Evolutionary conservation across 2,888 invertebrate genomes (phyloP), one percentile per base, ranked within the genome.

Genomic region (Drosophila niveifrons): DNA sequence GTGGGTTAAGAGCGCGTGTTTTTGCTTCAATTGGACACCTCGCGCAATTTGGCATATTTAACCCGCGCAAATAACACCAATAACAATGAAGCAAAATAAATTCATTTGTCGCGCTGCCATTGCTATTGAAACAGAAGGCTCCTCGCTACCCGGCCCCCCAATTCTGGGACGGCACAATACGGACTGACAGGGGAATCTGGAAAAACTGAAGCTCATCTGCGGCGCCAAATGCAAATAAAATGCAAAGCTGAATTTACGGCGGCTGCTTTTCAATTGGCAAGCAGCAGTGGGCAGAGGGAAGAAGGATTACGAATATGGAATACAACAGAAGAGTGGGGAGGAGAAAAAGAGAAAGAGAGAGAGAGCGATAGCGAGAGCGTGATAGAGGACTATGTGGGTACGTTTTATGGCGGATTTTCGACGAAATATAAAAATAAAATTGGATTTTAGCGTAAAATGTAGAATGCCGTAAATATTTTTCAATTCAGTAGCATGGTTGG

Each of bases 391-490:
- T 57, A 46, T 48, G 62, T 55, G 66, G 53, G 64, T 55, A 55
- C 62, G 72, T 80, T 84, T 88, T 84, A 84, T 88, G 75, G 83
- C 82, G 77, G 72, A 85, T 85, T 85, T 80, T 82, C 77, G 67
- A 71, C 72, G 63, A 76, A 78, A 78, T 88, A 88, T 88, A 87
- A 85, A 85, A 85, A 88, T 88, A 80, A 85, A 88, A 85, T 85
- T 85, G 88, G 84, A 85, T 85, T 85, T 88, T 80, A 78, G 88
- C 88, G 78, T 74, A 75, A 80, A 85, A 82, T 80, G 78, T 80
- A 71, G 80, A 88, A 77, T 72, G 75, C 87, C 83, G 85, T 85
- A 85, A 85, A 85, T 85, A 85, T 85, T 86, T 88, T 88, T 88
- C 88, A 88, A 86, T 88, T 86, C 87, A 73, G 72, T 82, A 52